A percentile compares a stretch with the other conserved stretches of the same genome.
Evolutionary conservation across 2,113 vertebrate genomes (phyloP).

Genomic region (Thinocorus orbignyianus): DNA sequence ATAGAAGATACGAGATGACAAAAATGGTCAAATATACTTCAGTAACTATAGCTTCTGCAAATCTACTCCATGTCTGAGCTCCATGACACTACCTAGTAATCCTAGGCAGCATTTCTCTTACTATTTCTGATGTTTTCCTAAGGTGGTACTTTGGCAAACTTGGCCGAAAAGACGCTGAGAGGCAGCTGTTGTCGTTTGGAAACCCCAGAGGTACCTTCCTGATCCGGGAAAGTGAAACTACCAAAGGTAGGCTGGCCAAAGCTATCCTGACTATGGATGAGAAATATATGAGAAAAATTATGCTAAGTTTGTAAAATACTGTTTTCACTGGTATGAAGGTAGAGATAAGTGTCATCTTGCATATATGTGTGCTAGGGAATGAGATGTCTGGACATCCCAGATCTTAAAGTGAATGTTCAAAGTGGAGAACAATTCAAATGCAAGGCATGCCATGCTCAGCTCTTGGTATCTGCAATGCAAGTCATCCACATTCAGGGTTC

Average conservation of each 20-base stretch:
- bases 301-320: not conserved
- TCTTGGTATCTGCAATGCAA: not conserved
- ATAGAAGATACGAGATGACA: not conserved
- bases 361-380: not conserved
- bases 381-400: not conserved
- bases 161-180: conserved; percentile 95
- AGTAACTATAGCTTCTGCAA: not conserved
- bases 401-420: not conserved
- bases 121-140: not conserved
- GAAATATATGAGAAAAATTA: not conserved
- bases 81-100: not conserved
- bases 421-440: not conserved
- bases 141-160: conserved; percentile 99
- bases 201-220: conserved; percentile 95
- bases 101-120: not conserved
- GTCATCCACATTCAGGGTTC: not conserved
- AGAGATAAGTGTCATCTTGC: not conserved
- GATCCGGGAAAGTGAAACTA: conserved; percentile 97
- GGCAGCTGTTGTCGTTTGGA: conserved; percentile 91
- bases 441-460: not conserved
- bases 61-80: not conserved
- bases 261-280: not conserved
- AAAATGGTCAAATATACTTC: not conserved
- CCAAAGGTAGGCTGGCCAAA: conserved; percentile 84
- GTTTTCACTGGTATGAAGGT: not conserved